These are phyloP conservation scores for Drosophila rellima DNA, from an alignment of 2,888 invertebrate species.

Conservation along the genomic window DNA sequence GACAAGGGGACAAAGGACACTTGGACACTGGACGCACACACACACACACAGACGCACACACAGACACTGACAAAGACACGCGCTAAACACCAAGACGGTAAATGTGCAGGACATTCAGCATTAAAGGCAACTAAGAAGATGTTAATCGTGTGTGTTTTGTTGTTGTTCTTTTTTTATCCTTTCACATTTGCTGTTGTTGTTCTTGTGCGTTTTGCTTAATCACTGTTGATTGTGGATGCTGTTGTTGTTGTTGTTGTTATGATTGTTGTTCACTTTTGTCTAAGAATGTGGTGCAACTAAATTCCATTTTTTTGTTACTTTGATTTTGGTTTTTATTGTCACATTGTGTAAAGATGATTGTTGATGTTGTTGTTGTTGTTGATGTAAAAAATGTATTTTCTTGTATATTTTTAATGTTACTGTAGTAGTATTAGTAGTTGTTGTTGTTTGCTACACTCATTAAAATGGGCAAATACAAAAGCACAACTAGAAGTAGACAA, in stretches of 20 bases:
- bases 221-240: conserved; percentile 31
- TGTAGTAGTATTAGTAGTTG: conserved; percentile 25
- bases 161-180: conserved; percentile 28
- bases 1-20: conserved; percentile 15
- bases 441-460: conserved; percentile 73
- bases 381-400: conserved; percentile 63
- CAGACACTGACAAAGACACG: conserved; percentile 23
- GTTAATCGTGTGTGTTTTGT: conserved; percentile 34
- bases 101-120: conserved; percentile 60
- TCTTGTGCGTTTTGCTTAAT: conserved; percentile 42
- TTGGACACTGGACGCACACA: conserved; percentile 23
- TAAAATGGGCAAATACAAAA: conserved; percentile 80
- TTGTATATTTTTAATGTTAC: conserved; percentile 35
- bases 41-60: conserved; percentile 20
- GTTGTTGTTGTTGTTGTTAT: conserved; percentile 39
- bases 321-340: conserved; percentile 64
- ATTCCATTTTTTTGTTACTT: conserved; percentile 46
- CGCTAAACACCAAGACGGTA: conserved; percentile 45
- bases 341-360: conserved; percentile 73
- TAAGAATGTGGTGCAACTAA: conserved; percentile 65
- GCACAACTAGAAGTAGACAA: conserved; percentile 78
- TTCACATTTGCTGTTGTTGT: conserved; percentile 24
- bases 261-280: conserved; percentile 24
- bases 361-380: conserved; percentile 48
- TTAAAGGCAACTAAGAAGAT: conserved; percentile 50